Evolutionary conservation across 1,140 invertebrate species (phyloP), one percentile per base, ranked within the genome.

Genomic region (Octopus sinensis): DNA sequence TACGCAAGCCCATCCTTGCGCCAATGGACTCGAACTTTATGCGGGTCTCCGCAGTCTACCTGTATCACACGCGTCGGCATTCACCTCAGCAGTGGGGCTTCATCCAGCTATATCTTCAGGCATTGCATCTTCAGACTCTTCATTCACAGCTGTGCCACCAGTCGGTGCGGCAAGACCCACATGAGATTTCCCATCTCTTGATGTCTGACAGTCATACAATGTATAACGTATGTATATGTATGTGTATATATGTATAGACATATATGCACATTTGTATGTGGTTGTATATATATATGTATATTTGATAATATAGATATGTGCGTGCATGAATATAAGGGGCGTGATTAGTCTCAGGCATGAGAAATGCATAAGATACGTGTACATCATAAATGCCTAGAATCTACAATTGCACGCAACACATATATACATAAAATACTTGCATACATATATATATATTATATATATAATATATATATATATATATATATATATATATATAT

Each of bases 21-120:
- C 76, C 76, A 77, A 51, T 51, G 76, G 76, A 77, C 76, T 77
- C 7, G 76, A 77, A 77, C 23, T 77, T 9, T 77, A 77, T 51
- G 76, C 76, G 6, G 76, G 76, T 13, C 30, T 77, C 43, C 76
- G 76, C 6, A 51, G 76, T 53, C 76, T 77, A 51, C 76, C 76
- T 51, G 76, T 77, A 51, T 77, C 76, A 13, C 76, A 51, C 7
- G 76, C 76, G 43, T 77, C 76, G 17, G 76, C 76, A 51, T 77
- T 77, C 52, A 52, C 76, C 6, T 77, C 76, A 17, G 52, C 76
- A 13, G 52, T 77, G 12, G 76, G 76, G 13, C 43, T 77, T 12
- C 76, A 77, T 17, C 76, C n/a, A 51, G 76, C 76, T 0, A 43
- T 43, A 43, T 17, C 76, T 6, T 30, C 76, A 5, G 52, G 52